Percentiles rank a stretch among this genome's conserved stretches.
Conservation (phyloP, 2,113 vertebrate species). For the Sceloporus undulatus region DNA sequence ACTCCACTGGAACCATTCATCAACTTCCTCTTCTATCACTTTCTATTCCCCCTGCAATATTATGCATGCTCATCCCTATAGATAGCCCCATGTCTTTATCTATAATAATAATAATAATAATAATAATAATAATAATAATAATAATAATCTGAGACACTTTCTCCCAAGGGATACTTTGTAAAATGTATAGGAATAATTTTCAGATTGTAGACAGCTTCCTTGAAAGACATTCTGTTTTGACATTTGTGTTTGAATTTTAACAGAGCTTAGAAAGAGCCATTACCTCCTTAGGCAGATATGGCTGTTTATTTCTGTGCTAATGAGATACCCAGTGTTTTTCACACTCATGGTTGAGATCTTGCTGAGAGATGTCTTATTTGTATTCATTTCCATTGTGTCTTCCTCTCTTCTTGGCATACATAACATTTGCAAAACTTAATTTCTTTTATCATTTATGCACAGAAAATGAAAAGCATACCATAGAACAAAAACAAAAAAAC, state of each 20-base stretch:
- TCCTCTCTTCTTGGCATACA: conserved; percentile 57
- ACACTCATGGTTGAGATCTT: conserved; percentile 44
- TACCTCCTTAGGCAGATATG: conserved; percentile 55
- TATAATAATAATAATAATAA: conserved; percentile 35
- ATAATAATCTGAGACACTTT: conserved; percentile 34
- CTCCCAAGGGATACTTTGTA: conserved; percentile 56
- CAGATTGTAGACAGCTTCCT: conserved; percentile 58
- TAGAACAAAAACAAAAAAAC: neutral
- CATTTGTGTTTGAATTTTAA: conserved; percentile 69
- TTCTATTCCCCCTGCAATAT: conserved; percentile 16
- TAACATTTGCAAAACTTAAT: conserved; percentile 71
- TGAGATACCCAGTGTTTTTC: conserved; percentile 62
- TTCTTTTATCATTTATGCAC: conserved; percentile 63
- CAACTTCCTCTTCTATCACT: neutral
- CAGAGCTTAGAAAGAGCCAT: conserved; percentile 53
- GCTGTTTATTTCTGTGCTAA: conserved; percentile 64
- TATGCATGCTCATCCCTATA: conserved; percentile 9
- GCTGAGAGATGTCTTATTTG: conserved; percentile 61
- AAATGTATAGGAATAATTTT: conserved; percentile 71
- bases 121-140: conserved; percentile 38
- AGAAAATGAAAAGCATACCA: conserved; percentile 5
- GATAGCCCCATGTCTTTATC: conserved; percentile 44
- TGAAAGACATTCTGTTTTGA: conserved; percentile 64
- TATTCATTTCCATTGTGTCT: conserved; percentile 61
- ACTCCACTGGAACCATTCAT: too few relatives aligned